Conservation (phyloP, 1,140 invertebrate species). For the Cephus cinctus region DNA sequence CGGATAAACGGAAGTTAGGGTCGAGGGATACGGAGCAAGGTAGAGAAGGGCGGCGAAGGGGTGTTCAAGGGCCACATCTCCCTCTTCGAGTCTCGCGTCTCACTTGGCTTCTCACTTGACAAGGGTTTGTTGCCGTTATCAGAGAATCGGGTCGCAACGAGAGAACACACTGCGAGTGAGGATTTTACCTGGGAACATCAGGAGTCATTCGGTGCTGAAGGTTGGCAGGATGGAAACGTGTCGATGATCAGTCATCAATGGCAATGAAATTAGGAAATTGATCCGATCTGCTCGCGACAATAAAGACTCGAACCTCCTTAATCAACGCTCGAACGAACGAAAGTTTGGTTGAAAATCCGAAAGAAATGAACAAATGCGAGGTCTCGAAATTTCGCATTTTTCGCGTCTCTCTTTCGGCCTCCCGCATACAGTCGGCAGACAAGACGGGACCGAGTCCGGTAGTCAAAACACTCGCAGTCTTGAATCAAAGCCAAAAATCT, state of each 20-base stretch:
- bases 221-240: not conserved
- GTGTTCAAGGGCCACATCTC: conserved; percentile 5
- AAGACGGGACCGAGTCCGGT: conserved; percentile 1
- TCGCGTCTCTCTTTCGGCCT: not conserved
- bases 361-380: not conserved
- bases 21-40: not conserved
- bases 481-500: conserved; percentile 11
- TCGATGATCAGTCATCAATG: too few relatives aligned
- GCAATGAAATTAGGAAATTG: too few relatives aligned
- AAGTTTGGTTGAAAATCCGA: too few relatives aligned
- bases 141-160: conserved; percentile 19
- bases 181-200: too few relatives aligned
- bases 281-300: too few relatives aligned
- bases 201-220: too few relatives aligned
- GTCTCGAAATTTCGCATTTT: conserved; percentile 3
- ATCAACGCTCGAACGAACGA: too few relatives aligned
- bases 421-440: conserved; percentile 1
- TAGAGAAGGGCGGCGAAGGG: conserved; percentile 1
- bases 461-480: conserved; percentile 20
- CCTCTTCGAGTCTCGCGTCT: too few relatives aligned
- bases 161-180: too few relatives aligned
- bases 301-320: not conserved
- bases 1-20: conserved; percentile 5
- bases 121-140: conserved; percentile 41
- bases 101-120: too few relatives aligned